Evolutionary conservation across 2,113 vertebrate genomes (phyloP).

Genomic region (Poeciliopsis prolifica): DNA sequence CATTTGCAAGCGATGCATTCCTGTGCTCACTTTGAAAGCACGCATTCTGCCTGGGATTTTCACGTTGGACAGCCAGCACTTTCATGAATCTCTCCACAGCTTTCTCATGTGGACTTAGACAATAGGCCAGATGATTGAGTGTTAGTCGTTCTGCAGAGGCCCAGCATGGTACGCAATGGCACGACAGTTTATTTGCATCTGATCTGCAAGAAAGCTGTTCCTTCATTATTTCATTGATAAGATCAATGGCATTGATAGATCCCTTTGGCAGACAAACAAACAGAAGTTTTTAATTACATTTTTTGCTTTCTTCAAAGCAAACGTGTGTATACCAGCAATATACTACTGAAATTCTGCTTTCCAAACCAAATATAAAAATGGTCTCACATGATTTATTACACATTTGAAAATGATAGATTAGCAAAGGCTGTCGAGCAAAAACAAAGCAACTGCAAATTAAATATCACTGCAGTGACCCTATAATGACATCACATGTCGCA

Average conservation of each 20-base stretch:
- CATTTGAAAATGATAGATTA: too few species aligned
- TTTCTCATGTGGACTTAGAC: constrained; percentile 41
- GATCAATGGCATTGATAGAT: neutral
- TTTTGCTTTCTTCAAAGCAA: neutral
- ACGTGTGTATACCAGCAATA: neutral
- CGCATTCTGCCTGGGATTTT: constrained; percentile 39
- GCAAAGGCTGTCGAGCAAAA: neutral
- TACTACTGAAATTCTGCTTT: neutral
- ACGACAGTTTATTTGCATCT: constrained; percentile 25
- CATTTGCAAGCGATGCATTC: constrained; percentile 66
- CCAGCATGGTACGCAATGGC: constrained; percentile 6
- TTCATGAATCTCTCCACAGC: constrained; percentile 39
- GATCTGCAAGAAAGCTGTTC: constrained; percentile 35
- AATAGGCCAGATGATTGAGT: constrained; percentile 50
- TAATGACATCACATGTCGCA: neutral
- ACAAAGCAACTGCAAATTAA: neutral
- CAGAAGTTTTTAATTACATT: neutral
- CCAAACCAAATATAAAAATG: neutral
- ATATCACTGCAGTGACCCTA: neutral
- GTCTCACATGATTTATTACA: too few species aligned
- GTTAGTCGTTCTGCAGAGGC: constrained; percentile 48
- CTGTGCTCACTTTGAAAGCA: constrained; percentile 48
- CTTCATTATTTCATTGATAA: constrained; percentile 45
- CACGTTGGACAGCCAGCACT: constrained; percentile 22
- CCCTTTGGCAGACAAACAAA: neutral